A percentile compares a stretch with the other conserved stretches of the same genome.
Evolutionary conservation across 2,113 vertebrate species (phyloP).

Genomic region (Turnix velox): DNA sequence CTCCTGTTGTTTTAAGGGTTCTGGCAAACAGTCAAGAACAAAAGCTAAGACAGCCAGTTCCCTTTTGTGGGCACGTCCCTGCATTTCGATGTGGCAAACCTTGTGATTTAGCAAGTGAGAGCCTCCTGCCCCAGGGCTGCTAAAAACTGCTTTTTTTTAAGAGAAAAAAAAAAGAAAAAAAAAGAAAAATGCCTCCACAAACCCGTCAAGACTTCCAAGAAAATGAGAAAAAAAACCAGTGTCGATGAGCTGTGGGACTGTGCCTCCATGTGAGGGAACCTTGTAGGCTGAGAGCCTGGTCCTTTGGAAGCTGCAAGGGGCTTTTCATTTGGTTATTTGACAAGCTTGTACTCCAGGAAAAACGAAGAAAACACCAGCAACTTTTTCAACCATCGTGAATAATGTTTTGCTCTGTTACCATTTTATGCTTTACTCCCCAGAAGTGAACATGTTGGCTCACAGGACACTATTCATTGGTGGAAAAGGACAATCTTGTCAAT

Average conservation of each 20-base stretch:
- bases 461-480: not conserved
- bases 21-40: conserved; percentile 66
- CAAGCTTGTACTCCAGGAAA: not conserved
- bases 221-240: not conserved
- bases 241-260: not conserved
- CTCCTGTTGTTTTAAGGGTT: conserved; percentile 39
- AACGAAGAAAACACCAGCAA: not conserved
- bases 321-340: not conserved
- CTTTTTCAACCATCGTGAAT: not conserved
- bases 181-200: not conserved
- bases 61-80: conserved; percentile 48
- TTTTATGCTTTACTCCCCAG: not conserved
- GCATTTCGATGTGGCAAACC: conserved; percentile 47
- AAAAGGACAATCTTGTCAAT: not conserved
- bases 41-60: conserved; percentile 67
- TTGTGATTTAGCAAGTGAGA: conserved; percentile 58
- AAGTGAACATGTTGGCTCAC: not conserved
- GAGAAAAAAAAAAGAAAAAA: too few species aligned
- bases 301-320: not conserved
- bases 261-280: not conserved
- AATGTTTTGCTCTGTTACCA: not conserved
- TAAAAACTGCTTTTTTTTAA: not conserved
- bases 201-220: conserved; percentile 18
- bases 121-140: conserved; percentile 27
- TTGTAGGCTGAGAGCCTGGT: not conserved